phyloP scores from a whole-genome alignment of 2,888 invertebrate species.

The Apamea monoglypha region DNA sequence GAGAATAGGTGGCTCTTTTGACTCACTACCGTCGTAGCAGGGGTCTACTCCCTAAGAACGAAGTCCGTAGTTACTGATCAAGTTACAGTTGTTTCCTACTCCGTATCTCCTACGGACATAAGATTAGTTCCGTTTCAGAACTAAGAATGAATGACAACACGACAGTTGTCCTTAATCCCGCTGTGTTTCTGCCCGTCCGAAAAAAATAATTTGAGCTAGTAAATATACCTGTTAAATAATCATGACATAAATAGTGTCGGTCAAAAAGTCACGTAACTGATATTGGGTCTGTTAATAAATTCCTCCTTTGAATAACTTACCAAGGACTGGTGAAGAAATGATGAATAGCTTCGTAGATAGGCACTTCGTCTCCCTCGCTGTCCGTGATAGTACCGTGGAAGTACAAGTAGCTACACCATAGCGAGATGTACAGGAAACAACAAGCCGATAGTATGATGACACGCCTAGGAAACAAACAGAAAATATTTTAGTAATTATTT shows the following conservation, averaged over 20 bases:
- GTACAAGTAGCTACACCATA: slow-evolving; percentile 95
- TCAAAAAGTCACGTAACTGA: background rate
- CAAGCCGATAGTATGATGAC: slow-evolving; percentile 91
- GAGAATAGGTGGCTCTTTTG: no score
- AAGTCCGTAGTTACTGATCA: no score
- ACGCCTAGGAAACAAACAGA: slow-evolving; percentile 85
- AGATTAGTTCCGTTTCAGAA: no score
- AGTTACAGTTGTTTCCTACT: no score
- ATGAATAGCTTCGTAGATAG: slow-evolving; percentile 95
- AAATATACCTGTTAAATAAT: background rate
- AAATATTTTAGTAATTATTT: background rate
- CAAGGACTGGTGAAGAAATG: slow-evolving; percentile 97
- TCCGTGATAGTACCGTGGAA: slow-evolving; percentile 97
- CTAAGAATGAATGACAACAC: no score
- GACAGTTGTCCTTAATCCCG: no score
- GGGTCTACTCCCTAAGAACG: no score
- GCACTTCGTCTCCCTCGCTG: slow-evolving; percentile 96
- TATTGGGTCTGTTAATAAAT: background rate
- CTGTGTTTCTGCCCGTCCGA: no score
- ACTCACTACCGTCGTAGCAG: background rate
- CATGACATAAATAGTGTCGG: background rate
- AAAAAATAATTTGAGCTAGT: background rate
- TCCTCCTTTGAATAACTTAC: slow-evolving; percentile 77
- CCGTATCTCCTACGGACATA: no score
- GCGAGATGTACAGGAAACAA: slow-evolving; percentile 92